phyloP scores from a whole-genome alignment of 2,113 vertebrate genomes.

The Aepyceros melampus region DNA sequence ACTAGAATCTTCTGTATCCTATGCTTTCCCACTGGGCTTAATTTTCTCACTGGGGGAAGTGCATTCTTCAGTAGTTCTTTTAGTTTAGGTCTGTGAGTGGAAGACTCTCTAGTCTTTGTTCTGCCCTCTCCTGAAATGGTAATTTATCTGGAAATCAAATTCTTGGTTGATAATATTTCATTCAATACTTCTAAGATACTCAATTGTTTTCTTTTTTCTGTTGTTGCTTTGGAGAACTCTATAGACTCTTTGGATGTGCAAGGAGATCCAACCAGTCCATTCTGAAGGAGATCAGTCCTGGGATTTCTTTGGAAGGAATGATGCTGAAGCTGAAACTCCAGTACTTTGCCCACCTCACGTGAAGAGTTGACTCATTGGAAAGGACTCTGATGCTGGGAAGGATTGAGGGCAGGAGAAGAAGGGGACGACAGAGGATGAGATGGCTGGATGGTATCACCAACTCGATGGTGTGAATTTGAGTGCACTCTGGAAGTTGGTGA shows the following conservation, averaged over 20 bases:
- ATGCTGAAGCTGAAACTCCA: too few relatives aligned
- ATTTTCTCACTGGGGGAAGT: neutral
- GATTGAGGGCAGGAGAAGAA: too few relatives aligned
- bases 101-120: neutral
- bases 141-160: slow-evolving; percentile 13
- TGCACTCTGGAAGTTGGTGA: too few relatives aligned
- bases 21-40: neutral
- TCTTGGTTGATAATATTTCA: neutral
- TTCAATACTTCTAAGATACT: neutral
- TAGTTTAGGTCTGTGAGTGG: neutral
- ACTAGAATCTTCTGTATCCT: neutral
- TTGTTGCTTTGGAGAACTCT: neutral
- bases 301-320: too few relatives aligned
- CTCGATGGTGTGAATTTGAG: too few relatives aligned
- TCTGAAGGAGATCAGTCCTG: too few relatives aligned
- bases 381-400: too few relatives aligned
- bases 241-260: neutral
- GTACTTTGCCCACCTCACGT: too few relatives aligned
- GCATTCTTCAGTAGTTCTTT: neutral
- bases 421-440: too few relatives aligned
- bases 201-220: neutral
- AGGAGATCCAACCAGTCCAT: too few relatives aligned
- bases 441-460: too few relatives aligned
- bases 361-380: too few relatives aligned
- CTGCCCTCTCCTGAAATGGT: neutral